These are phyloP conservation scores for Apotomis capreana DNA, from an alignment of 2,888 invertebrate species.

Conservation along the genomic window DNA sequence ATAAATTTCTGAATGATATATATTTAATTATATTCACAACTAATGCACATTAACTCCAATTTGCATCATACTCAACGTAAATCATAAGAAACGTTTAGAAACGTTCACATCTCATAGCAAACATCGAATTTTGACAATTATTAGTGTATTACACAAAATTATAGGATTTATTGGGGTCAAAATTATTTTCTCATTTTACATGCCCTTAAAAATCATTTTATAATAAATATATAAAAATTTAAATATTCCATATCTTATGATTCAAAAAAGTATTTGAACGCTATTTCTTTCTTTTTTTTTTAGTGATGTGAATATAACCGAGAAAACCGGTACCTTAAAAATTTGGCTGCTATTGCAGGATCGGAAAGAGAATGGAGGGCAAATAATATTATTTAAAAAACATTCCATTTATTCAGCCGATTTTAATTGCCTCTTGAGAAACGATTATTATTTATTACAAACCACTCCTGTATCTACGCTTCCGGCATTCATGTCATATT, in stretches of 20 bases:
- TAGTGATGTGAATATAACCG: neutral
- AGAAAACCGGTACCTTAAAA: neutral
- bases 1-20: neutral
- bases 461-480: no score
- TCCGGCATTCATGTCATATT: no score
- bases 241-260: neutral
- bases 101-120: neutral
- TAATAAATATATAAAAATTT: neutral
- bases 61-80: conserved; percentile 10
- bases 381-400: no score
- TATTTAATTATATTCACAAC: neutral
- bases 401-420: no score
- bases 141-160: no score
- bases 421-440: no score
- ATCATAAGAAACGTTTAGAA: conserved; percentile 11
- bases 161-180: no score
- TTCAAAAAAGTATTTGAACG: neutral
- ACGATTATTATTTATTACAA: no score
- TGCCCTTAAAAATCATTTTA: no score
- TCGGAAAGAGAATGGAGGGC: no score
- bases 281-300: neutral
- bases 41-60: conserved; percentile 8
- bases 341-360: neutral
- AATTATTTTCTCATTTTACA: no score
- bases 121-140: no score